A percentile compares a stretch with the other conserved stretches of the same genome.
Conservation (phyloP, 2,113 vertebrate genomes). For the Poeciliopsis prolifica region DNA sequence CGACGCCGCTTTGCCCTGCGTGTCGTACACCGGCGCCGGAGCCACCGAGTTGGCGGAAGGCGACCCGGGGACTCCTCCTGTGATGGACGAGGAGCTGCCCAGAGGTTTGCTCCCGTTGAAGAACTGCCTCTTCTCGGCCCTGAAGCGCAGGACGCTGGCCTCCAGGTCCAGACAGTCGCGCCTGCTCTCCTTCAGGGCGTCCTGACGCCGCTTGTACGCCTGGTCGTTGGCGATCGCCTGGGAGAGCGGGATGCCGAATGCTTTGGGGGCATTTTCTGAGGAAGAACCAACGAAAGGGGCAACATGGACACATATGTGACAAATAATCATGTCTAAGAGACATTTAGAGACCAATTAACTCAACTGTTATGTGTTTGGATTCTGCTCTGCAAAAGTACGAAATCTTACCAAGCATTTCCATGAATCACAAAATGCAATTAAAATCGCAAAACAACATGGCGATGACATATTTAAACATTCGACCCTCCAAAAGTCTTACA, state of each 20-base stretch:
- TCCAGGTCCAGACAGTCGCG: constrained; percentile 87
- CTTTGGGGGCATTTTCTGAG: constrained; percentile 80
- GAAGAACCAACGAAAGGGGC: not conserved
- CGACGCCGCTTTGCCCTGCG: constrained; percentile 69
- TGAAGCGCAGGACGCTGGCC: constrained; percentile 81
- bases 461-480: too few relatives aligned
- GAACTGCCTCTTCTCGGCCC: constrained; percentile 79
- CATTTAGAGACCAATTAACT: too few relatives aligned
- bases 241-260: constrained; percentile 84
- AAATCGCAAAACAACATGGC: too few relatives aligned
- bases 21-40: constrained; percentile 29
- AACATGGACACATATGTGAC: not conserved
- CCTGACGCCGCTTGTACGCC: constrained; percentile 77
- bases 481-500: too few relatives aligned
- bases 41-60: constrained; percentile 53
- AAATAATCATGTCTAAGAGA: too few relatives aligned
- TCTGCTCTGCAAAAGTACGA: too few relatives aligned
- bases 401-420: too few relatives aligned
- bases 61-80: constrained; percentile 22
- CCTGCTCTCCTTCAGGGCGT: constrained; percentile 81
- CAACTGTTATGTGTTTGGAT: too few relatives aligned
- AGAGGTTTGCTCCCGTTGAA: constrained; percentile 61
- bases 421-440: too few relatives aligned
- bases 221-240: constrained; percentile 85
- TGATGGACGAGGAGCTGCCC: constrained; percentile 23